Evolutionary conservation across 2,888 invertebrate species (phyloP).

Genomic region (Limnephilus auricula): DNA sequence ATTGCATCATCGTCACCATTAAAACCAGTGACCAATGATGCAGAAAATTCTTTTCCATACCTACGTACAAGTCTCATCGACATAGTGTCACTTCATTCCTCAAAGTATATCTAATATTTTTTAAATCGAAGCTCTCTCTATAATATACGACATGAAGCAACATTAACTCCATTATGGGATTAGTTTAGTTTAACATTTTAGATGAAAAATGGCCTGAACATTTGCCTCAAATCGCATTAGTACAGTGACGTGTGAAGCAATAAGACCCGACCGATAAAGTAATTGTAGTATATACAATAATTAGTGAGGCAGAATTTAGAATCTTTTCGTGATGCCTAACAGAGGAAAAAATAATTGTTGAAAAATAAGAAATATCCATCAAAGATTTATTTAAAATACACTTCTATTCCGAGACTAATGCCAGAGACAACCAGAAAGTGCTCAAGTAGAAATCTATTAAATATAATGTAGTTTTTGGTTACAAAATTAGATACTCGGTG

Average conservation of each 20-base stretch:
- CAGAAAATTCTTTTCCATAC: background rate
- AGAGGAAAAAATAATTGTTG: background rate
- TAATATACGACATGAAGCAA: background rate
- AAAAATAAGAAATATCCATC: background rate
- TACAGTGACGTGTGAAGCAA: slow-evolving; percentile 3
- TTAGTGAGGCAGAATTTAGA: background rate
- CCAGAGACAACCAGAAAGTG: too few species aligned
- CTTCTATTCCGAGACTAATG: too few species aligned
- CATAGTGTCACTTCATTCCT: background rate
- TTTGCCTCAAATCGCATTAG: slow-evolving; percentile 20
- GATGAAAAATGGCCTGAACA: slow-evolving; percentile 32
- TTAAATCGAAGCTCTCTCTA: background rate
- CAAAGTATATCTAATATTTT: background rate
- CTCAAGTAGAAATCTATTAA: too few species aligned
- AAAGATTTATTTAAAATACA: too few species aligned
- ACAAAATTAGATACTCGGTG: too few species aligned
- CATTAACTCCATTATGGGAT: background rate
- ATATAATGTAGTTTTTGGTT: too few species aligned
- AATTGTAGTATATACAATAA: background rate
- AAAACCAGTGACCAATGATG: background rate
- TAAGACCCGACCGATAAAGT: background rate
- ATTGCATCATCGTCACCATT: background rate
- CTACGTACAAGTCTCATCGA: background rate
- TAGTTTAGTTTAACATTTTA: slow-evolving; percentile 15
- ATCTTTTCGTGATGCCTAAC: background rate